A percentile compares a stretch with the other conserved stretches of the same genome.
These are phyloP conservation scores for Eulemur rubriventer DNA, from an alignment of 2,797 vertebrate genomes.

Conservation along the genomic window DNA sequence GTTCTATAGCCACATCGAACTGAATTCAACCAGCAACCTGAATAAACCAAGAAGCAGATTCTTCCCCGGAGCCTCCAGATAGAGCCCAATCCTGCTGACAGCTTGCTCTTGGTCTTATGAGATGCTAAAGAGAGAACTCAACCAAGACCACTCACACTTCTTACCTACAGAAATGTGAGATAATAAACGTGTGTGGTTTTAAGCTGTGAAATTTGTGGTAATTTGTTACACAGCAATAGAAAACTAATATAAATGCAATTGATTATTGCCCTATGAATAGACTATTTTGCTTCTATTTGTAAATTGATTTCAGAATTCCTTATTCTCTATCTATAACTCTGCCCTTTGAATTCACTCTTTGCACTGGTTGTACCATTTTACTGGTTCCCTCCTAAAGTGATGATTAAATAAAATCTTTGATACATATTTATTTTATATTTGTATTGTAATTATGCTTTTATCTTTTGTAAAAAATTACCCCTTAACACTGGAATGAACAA, in stretches of 20 bases:
- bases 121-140: neutral
- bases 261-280: neutral
- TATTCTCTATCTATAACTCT: neutral
- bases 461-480: neutral
- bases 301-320: conserved; percentile 22
- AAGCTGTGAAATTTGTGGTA: neutral
- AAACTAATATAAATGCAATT: neutral
- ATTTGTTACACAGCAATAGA: neutral
- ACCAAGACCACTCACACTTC: neutral
- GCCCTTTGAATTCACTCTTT: conserved; percentile 17
- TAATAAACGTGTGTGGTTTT: neutral
- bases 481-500: neutral
- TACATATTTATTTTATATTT: neutral
- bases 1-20: neutral
- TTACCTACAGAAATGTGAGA: neutral
- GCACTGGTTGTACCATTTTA: neutral
- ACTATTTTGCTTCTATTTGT: neutral
- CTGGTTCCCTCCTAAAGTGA: neutral
- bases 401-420: neutral
- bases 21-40: neutral
- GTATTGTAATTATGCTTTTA: neutral
- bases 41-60: neutral
- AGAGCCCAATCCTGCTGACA: neutral
- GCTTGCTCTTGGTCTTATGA: neutral
- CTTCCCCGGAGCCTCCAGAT: neutral